A percentile compares a stretch with the other conserved stretches of the same genome.
These are phyloP conservation scores for Cacoxenus indagator DNA, from an alignment of 2,888 invertebrate species.

Conservation along the genomic window DNA sequence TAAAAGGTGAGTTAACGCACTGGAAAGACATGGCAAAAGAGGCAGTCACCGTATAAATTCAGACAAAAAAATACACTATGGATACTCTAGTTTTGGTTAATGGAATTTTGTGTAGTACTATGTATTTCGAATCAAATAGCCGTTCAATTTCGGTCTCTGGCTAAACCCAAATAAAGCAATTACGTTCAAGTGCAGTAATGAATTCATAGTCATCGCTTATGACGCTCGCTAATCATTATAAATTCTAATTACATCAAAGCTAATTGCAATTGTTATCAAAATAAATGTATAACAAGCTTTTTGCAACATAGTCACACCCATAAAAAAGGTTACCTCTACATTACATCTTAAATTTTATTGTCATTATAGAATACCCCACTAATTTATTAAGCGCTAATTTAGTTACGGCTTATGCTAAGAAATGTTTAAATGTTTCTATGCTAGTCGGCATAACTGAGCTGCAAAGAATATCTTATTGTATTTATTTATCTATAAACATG, in stretches of 20 bases:
- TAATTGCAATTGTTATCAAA: conserved; percentile 30
- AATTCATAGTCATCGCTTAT: no score
- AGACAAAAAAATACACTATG: no score
- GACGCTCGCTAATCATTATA: neutral
- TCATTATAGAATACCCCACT: conserved; percentile 29
- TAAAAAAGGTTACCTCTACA: conserved; percentile 35
- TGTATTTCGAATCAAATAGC: no score
- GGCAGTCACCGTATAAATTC: no score
- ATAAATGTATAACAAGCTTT: conserved; percentile 33
- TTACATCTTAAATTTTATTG: conserved; percentile 31
- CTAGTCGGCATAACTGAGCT: neutral
- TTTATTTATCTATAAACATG: neutral
- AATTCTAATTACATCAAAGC: neutral
- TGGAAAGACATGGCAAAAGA: no score
- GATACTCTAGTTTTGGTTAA: no score
- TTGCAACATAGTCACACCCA: conserved; percentile 42
- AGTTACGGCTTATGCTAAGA: neutral
- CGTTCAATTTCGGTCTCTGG: no score
- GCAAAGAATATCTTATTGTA: neutral
- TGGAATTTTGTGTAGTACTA: no score
- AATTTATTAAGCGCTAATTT: neutral
- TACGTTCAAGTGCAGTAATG: no score
- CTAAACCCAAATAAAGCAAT: no score
- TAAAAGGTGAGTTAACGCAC: no score
- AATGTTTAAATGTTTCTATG: neutral